Evolutionary conservation across 1,140 invertebrate species (phyloP).

Genomic region (Zaprionus taronus): DNA sequence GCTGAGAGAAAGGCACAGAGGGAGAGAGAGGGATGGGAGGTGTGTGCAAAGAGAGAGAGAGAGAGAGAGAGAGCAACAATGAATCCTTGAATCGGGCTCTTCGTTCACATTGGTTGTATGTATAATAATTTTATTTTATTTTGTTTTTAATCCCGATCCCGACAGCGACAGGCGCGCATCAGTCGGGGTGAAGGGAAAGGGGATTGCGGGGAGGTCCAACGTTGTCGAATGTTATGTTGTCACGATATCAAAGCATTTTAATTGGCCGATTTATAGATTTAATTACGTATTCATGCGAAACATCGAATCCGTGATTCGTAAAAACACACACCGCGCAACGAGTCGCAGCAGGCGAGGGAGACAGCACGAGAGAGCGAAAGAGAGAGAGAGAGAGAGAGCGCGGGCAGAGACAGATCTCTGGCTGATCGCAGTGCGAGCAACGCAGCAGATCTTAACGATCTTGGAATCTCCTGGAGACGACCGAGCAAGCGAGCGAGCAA

Average conservation of each 20-base stretch:
- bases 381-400: constrained; percentile 27
- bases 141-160: constrained; percentile 57
- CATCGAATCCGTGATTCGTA: constrained; percentile 85
- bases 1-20: neutral
- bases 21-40: neutral
- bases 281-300: constrained; percentile 85
- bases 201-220: constrained; percentile 33
- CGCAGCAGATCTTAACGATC: constrained; percentile 81
- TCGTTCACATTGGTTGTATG: constrained; percentile 50
- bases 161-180: constrained; percentile 18
- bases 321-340: constrained; percentile 82
- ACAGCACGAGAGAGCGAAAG: constrained; percentile 16
- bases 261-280: constrained; percentile 85
- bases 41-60: too few species aligned
- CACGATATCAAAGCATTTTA: constrained; percentile 85
- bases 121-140: constrained; percentile 80
- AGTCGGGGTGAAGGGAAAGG: constrained; percentile 18
- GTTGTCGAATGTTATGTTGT: constrained; percentile 84
- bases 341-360: constrained; percentile 18
- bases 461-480: constrained; percentile 52
- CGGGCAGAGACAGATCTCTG: constrained; percentile 52
- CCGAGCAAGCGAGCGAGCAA: neutral
- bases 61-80: neutral
- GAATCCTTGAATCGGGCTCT: constrained; percentile 9
- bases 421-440: constrained; percentile 61